Conservation (phyloP, 2,797 vertebrate species). For the Scarus forsteni region DNA sequence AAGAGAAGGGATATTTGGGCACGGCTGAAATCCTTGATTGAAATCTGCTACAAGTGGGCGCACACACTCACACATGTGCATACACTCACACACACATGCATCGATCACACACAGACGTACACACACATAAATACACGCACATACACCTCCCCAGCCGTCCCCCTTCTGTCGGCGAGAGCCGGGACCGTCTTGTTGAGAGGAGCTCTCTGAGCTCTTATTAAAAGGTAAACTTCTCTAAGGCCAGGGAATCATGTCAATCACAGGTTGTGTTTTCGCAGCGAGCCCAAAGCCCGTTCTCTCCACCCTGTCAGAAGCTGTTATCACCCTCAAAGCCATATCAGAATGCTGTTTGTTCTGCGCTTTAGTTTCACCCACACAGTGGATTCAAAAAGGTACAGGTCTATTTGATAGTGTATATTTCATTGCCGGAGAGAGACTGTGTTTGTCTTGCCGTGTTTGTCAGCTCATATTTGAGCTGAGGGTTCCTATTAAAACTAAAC, state of each 20-base stretch:
- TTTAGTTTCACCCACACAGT: conserved; percentile 91
- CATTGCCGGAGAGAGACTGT: conserved; percentile 83
- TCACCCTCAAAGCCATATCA: conserved; percentile 93
- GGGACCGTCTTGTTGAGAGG: conserved; percentile 66
- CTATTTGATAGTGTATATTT: conserved; percentile 89
- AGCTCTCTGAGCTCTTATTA: conserved; percentile 85
- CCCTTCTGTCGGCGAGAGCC: conserved; percentile 64
- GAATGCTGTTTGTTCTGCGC: conserved; percentile 94
- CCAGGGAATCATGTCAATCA: conserved; percentile 86
- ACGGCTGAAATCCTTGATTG: conserved; percentile 81
- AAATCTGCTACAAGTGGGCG: conserved; percentile 84
- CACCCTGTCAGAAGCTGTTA: conserved; percentile 89
- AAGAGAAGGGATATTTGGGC: conserved; percentile 82
- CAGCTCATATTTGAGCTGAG: conserved; percentile 86
- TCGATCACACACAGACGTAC: conserved; percentile 15
- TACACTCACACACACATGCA: conserved; percentile 13
- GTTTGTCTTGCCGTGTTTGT: conserved; percentile 89
- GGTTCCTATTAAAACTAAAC: conserved; percentile 88
- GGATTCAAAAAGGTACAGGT: conserved; percentile 91
- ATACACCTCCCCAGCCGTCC: conserved; percentile 47
- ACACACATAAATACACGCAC: conserved; percentile 32
- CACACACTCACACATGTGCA: conserved; percentile 5
- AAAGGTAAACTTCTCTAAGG: conserved; percentile 88
- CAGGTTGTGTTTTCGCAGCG: conserved; percentile 78
- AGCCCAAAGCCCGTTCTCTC: conserved; percentile 83